Evolutionary conservation across 2,797 vertebrate genomes (phyloP).

Genomic region (Masticophis lateralis): DNA sequence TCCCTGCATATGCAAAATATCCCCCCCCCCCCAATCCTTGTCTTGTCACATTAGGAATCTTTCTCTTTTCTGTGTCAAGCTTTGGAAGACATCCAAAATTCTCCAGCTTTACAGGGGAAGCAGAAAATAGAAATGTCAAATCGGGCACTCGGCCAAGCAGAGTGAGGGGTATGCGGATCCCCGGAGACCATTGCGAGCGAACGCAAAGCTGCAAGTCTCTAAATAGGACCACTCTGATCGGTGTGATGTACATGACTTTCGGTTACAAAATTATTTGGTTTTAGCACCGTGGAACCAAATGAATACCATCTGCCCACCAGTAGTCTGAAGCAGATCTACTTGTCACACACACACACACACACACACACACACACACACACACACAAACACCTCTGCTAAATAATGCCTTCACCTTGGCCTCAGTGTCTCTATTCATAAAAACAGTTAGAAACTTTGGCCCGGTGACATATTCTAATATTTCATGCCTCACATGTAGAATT

Average conservation of each 20-base stretch:
- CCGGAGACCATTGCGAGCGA: background rate
- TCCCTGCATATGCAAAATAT: background rate
- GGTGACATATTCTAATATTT: background rate
- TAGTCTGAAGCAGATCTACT: background rate
- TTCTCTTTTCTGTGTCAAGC: background rate
- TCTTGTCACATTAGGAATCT: constrained; percentile 1
- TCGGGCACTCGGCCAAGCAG: constrained; percentile 9
- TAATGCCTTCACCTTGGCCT: background rate
- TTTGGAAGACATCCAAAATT: constrained; percentile 7
- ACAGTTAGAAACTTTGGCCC: background rate
- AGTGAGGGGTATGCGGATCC: background rate
- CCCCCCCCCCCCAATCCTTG: background rate
- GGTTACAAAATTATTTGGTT: background rate
- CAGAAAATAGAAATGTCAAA: constrained; percentile 8
- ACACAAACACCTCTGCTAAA: background rate
- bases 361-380: background rate
- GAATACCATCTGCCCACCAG: background rate
- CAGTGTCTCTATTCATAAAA: background rate
- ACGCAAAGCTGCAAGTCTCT: background rate
- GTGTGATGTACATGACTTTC: background rate
- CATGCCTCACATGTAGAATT: background rate
- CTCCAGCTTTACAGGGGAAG: background rate
- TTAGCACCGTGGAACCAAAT: background rate
- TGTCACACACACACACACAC: too few relatives aligned
- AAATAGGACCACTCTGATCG: background rate